phyloP scores from a whole-genome alignment of 1,140 invertebrate genomes.

The Wiebesia pumilae region DNA sequence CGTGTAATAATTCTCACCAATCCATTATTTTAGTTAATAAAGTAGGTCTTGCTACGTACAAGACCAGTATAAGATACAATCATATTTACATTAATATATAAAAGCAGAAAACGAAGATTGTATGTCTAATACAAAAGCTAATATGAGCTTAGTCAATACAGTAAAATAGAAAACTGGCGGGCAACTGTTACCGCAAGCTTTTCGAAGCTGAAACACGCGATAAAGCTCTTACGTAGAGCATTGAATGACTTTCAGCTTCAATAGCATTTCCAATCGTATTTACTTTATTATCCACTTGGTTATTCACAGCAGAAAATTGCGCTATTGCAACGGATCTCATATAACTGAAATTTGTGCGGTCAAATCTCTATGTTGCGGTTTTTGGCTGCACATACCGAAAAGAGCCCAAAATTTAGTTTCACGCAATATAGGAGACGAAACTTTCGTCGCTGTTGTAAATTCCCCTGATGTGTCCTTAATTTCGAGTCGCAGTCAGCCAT shows the following conservation, averaged over 20 bases:
- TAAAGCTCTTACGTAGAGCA: background rate
- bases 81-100: too few relatives aligned
- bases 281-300: background rate
- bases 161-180: too few relatives aligned
- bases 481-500: background rate
- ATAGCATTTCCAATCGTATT: background rate
- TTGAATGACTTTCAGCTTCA: background rate
- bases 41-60: too few relatives aligned
- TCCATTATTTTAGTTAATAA: too few relatives aligned
- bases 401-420: too few relatives aligned
- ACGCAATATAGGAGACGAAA: background rate
- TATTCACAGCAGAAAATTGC: background rate
- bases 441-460: conserved; percentile 16
- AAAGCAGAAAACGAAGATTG: too few relatives aligned
- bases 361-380: background rate
- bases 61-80: too few relatives aligned
- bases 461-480: conserved; percentile 46
- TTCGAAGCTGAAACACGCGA: background rate
- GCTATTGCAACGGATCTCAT: background rate
- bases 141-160: too few relatives aligned
- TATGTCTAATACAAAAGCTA: too few relatives aligned
- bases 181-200: background rate
- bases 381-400: background rate
- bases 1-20: too few relatives aligned
- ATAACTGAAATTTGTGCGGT: background rate